phyloP scores from a whole-genome alignment of 2,888 invertebrate species.

The Archaeoteleia sp. region DNA sequence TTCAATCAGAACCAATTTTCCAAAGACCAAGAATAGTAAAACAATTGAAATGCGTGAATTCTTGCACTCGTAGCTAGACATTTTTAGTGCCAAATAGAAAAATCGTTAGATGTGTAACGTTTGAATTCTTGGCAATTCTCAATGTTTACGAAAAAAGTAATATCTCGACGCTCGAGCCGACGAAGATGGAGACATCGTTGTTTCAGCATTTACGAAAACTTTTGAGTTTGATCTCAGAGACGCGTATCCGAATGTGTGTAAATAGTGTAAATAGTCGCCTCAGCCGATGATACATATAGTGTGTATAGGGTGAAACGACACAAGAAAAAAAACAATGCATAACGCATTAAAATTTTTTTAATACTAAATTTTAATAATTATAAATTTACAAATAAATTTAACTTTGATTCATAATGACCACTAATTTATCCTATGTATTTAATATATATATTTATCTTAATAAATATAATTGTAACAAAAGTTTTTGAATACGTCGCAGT shows the following conservation, averaged over 20 bases:
- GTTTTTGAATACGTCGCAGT: no score
- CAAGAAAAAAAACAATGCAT: no score
- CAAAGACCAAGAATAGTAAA: constrained; percentile 9
- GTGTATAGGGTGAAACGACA: constrained; percentile 43
- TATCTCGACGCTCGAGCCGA: background rate
- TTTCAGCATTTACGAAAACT: constrained; percentile 45
- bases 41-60: constrained; percentile 14
- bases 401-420: no score
- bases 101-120: constrained; percentile 37
- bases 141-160: no score
- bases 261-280: constrained; percentile 67
- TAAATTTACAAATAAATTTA: no score
- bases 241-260: constrained; percentile 64
- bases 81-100: constrained; percentile 50
- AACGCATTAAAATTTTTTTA: no score
- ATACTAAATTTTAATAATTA: no score
- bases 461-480: no score
- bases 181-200: constrained; percentile 10
- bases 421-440: no score
- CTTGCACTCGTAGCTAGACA: constrained; percentile 39
- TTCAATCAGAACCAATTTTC: no score
- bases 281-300: constrained; percentile 37
- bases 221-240: constrained; percentile 61
- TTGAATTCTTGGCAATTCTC: constrained; percentile 33
- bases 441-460: no score